Base-by-base conservation (phyloP, 2,888 invertebrate species). In the Stegana nigrithorax region DNA sequence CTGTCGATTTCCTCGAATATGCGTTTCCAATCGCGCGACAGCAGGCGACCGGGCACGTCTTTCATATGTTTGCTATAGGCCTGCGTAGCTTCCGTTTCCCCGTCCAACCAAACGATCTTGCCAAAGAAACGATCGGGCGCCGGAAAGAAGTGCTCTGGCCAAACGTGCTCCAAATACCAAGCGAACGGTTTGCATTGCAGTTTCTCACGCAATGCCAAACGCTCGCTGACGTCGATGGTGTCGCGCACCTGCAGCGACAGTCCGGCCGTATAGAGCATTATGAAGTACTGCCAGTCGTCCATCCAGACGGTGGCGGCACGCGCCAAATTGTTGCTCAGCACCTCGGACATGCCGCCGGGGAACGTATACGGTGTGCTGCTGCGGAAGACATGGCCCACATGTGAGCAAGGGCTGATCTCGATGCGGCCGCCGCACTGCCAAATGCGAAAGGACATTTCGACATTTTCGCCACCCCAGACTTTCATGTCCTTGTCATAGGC, bases 131-230 rank as follows among this genome's bases (percentile, higher is more conserved):
- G 88, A 71, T 93, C 91, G 1, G 92, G 89, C 26, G 90, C 92
- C 0, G 98, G 98, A 78, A 98, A 93, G 84, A 97, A 98, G 81
- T 98, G 93, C 81, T 97, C 94, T 0, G 97, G 97, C 95, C 98
- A 99, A 23, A 99, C 90, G 77, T 94, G 94, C 60, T 94, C 91
- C 72, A 99, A 87, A 84, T 97, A 99, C 98, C 98, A 98, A 58
- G 91, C 89, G 80, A 98, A 98, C 71, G 89, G 90, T 85, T 95
- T 93, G 83, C 97, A 97, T 17, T 92, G 86, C 36, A 97, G 87
- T 68, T 87, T 88, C 67, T 92, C 88, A 1, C 92, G 87, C 42
- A 98, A 84, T 25, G 89, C 89, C 12, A 93, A 73, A 59, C 98
- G 87, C 27, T 88, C 87, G 0, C 86, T 87, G 0, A 92, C 88